Percentiles rank a stretch among this genome's conserved stretches.
Conservation (phyloP, 1,140 invertebrate genomes). For the Drosophila sechellia region DNA sequence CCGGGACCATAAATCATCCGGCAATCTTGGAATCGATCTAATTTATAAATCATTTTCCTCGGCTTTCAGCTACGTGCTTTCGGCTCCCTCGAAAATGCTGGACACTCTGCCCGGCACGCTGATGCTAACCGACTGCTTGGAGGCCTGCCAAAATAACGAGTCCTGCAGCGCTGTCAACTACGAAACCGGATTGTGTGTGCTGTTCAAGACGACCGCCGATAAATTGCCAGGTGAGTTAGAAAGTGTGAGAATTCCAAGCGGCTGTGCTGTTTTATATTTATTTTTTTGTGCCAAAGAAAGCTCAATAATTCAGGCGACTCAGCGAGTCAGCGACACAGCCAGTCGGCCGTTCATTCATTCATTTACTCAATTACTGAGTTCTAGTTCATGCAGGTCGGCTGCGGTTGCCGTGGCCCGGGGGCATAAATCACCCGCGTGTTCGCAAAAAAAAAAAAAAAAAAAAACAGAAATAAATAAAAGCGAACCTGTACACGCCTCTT, state of each 20-base stretch:
- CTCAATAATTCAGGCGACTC: slow-evolving; percentile 75
- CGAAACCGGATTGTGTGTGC: slow-evolving; percentile 97
- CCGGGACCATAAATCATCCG: slow-evolving; percentile 27
- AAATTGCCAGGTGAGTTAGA: slow-evolving; percentile 91
- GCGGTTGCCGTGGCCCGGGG: slow-evolving; percentile 44
- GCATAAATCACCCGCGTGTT: slow-evolving; percentile 73
- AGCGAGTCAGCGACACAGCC: not conserved
- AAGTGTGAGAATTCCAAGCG: slow-evolving; percentile 73
- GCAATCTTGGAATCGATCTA: slow-evolving; percentile 12
- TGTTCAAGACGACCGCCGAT: slow-evolving; percentile 95
- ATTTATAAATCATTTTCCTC: slow-evolving; percentile 43
- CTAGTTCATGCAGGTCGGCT: slow-evolving; percentile 65
- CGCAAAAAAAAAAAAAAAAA: slow-evolving; percentile 18
- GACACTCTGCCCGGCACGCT: slow-evolving; percentile 95
- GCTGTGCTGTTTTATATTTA: slow-evolving; percentile 27
- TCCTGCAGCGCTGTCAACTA: slow-evolving; percentile 96
- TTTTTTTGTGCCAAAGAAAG: slow-evolving; percentile 76
- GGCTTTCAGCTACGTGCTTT: slow-evolving; percentile 91
- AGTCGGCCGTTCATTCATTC: slow-evolving; percentile 47
- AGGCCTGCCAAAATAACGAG: slow-evolving; percentile 94
- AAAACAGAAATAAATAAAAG: slow-evolving; percentile 17
- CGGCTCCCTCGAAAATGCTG: slow-evolving; percentile 93
- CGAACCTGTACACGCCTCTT: slow-evolving; percentile 58
- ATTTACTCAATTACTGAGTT: slow-evolving; percentile 80
- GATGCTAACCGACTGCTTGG: slow-evolving; percentile 96